Evolutionary conservation across 2,113 vertebrate genomes (phyloP).

Genomic region (Plotosus lineatus): DNA sequence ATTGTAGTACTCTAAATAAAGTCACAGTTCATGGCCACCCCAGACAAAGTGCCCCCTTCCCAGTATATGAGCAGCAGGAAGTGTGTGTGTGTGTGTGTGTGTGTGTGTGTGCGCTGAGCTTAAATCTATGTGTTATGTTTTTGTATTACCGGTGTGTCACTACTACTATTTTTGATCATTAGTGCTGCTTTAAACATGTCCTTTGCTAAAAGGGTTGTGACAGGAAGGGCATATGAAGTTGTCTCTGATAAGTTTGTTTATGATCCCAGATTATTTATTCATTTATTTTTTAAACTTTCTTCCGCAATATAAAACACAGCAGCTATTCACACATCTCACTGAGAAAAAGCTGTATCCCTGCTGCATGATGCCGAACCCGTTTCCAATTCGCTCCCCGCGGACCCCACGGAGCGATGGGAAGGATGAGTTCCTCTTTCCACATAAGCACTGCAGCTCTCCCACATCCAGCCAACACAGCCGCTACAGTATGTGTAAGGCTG

Average conservation of each 20-base stretch:
- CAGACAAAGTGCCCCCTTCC: conserved; percentile 36
- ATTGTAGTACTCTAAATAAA: conserved; percentile 34
- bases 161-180: conserved; percentile 28
- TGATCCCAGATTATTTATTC: background rate
- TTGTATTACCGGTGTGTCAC: conserved; percentile 43
- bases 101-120: background rate
- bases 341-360: conserved; percentile 23
- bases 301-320: background rate
- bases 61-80: conserved; percentile 25
- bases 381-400: conserved; percentile 6
- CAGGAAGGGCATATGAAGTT: too few species aligned
- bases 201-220: too few species aligned
- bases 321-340: background rate
- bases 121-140: conserved; percentile 34
- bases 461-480: conserved; percentile 62
- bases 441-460: conserved; percentile 70
- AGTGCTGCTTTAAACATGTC: conserved; percentile 48
- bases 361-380: background rate
- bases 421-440: conserved; percentile 62
- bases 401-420: conserved; percentile 57
- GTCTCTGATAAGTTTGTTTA: conserved; percentile 6
- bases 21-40: conserved; percentile 21
- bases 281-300: too few species aligned
- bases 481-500: background rate
- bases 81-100: conserved; percentile 34